Base-by-base conservation (phyloP, 2,113 vertebrate genomes). In the Bufo gargarizans region DNA sequence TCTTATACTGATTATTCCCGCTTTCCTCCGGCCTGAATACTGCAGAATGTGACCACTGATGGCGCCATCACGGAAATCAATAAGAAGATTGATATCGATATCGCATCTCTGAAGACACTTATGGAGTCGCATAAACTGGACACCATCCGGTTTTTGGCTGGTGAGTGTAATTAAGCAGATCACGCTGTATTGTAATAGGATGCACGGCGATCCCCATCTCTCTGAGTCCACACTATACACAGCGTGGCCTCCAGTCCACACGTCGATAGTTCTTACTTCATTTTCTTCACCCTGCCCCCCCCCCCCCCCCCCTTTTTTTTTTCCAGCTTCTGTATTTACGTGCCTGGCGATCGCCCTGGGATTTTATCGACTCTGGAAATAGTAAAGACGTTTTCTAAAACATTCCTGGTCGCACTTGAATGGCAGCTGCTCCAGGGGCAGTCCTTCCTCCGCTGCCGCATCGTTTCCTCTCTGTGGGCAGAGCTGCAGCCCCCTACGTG, bases 71-170 rank as follows among this genome's bases (percentile, higher is more conserved):
- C 97, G 72, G 97, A 99, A 93, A 97, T 96, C 89, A 96, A 95
- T 89, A 97, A 96, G 91, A 99, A 98, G 94, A 98, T 99, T 16
- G 98, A 99, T 90, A 95, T 96, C 55, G 96, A 99, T 94, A 98
- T 99, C 84, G 98, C 98, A 7, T 99, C 97, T 3, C 94, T 99
- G 79, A 99, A 98, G 92, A 99, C 97, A 0, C 92, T 99, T 13
- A 96, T 99, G 94, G 98, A 99, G 88, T 99, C 98, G 0, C 97
- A 97, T 76, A 99, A 99, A 86, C 96, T 99, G 50, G 96, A 98
- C 71, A 99, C 97, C 0, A 90, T 99, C 49, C 96, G 96, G 53
- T 97, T 96, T 86, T 93, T 97, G 88, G 97, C 97, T 95, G 97
- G 97, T 97, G 95, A 22, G 96, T 87, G 33, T 33, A 33, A 33